Evolutionary conservation across 2,888 invertebrate genomes (phyloP).

Genomic region (Leptothorax acervorum): DNA sequence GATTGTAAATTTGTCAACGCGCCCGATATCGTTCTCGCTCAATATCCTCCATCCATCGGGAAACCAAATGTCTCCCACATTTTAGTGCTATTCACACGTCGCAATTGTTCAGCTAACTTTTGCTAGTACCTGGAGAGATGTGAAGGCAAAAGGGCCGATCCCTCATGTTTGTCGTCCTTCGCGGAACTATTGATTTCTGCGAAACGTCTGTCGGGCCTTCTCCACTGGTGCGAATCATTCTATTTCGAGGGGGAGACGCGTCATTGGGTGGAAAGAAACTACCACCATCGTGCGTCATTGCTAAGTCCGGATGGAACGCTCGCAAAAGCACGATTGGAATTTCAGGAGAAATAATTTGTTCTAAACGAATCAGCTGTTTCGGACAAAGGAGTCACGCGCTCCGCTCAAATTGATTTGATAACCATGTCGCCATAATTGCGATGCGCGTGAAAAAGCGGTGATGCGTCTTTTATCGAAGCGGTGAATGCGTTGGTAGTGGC

Average conservation of each 20-base stretch:
- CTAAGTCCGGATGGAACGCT: constrained; percentile 21
- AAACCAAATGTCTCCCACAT: constrained; percentile 39
- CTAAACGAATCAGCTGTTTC: constrained; percentile 75
- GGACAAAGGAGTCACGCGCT: constrained; percentile 68
- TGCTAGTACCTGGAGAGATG: constrained; percentile 54
- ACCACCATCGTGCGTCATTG: constrained; percentile 53
- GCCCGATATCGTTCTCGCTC: constrained; percentile 18
- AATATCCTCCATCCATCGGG: constrained; percentile 18
- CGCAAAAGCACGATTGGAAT: constrained; percentile 62
- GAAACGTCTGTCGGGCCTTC: constrained; percentile 68
- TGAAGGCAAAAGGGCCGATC: constrained; percentile 42
- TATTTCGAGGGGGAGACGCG: constrained; percentile 61
- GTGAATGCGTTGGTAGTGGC: constrained; percentile 41
- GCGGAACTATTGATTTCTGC: constrained; percentile 78
- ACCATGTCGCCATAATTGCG: constrained; percentile 68
- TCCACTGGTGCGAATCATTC: constrained; percentile 75
- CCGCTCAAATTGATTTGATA: constrained; percentile 71
- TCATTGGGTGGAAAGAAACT: constrained; percentile 69
- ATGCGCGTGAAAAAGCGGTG: constrained; percentile 53
- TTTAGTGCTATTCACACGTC: constrained; percentile 52
- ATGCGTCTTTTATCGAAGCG: constrained; percentile 62
- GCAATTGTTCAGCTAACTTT: constrained; percentile 63
- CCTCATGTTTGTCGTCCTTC: constrained; percentile 71
- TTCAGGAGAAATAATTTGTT: constrained; percentile 64
- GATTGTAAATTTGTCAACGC: constrained; percentile 53